Evolutionary conservation across 2,888 invertebrate species (phyloP).

Genomic region (Parnassius mnemosyne): DNA sequence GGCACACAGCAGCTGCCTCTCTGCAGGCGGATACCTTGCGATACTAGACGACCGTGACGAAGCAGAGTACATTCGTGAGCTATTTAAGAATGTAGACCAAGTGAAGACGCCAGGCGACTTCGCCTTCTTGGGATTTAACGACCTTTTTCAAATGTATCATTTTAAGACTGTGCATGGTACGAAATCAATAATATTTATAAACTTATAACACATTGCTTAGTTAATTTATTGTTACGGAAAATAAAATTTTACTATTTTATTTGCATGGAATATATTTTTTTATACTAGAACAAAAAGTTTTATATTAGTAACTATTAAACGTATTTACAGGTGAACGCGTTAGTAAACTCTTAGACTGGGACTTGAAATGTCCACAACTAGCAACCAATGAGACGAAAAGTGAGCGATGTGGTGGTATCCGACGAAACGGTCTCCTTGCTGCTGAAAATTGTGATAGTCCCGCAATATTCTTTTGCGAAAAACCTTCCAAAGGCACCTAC

Average conservation of each 20-base stretch:
- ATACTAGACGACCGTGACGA: constrained; percentile 42
- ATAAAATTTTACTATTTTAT: no score
- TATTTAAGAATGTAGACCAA: constrained; percentile 41
- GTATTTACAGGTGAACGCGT: constrained; percentile 38
- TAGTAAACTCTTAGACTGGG: constrained; percentile 43
- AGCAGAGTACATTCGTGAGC: constrained; percentile 41
- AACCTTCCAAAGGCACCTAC: constrained; percentile 36
- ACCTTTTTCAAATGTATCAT: constrained; percentile 46
- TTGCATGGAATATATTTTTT: no score
- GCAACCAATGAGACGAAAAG: constrained; percentile 24
- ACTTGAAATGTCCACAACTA: constrained; percentile 37
- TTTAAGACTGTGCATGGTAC: constrained; percentile 51
- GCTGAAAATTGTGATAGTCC: constrained; percentile 39
- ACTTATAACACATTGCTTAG: no score
- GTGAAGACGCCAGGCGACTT: constrained; percentile 43
- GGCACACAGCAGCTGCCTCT: constrained; percentile 46
- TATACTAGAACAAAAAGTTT: no score
- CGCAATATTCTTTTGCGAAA: constrained; percentile 53
- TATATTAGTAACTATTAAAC: no score
- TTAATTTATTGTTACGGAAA: no score
- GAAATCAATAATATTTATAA: background rate
- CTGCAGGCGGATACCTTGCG: constrained; percentile 48
- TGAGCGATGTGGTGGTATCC: constrained; percentile 47
- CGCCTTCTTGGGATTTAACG: constrained; percentile 50
- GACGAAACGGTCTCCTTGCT: constrained; percentile 44